phyloP scores from a whole-genome alignment of 2,797 vertebrate species.

The Lagorchestes hirsutus region DNA sequence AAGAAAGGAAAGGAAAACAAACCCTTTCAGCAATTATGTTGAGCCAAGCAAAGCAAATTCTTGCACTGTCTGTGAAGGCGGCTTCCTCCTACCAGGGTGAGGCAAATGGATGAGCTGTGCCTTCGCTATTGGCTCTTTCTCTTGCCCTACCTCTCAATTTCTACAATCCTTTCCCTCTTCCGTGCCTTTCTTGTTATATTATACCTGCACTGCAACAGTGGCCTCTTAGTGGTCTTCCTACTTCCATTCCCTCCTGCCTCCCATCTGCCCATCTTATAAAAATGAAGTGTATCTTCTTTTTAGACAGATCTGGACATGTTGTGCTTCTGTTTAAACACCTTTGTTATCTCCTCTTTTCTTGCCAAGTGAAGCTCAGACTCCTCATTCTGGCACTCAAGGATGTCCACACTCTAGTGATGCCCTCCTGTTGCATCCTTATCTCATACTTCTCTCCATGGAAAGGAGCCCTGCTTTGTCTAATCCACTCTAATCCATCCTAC shows the following conservation, averaged over 20 bases:
- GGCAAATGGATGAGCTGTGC: not conserved
- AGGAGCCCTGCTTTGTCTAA: not conserved
- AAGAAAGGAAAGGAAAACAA: not conserved
- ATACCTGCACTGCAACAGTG: not conserved
- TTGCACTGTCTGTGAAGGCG: not conserved
- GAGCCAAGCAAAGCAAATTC: not conserved
- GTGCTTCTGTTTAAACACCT: not conserved
- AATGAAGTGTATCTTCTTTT: not conserved
- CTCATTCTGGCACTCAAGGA: not conserved
- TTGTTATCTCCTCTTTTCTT: not conserved
- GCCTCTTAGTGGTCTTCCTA: not conserved
- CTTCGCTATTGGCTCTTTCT: not conserved
- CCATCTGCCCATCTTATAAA: not conserved
- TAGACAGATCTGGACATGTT: not conserved
- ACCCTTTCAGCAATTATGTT: not conserved
- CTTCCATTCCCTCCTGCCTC: not conserved
- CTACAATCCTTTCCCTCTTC: not conserved
- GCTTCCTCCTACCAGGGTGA: not conserved
- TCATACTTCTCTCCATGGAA: rapidly evolving
- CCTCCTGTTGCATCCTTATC: rapidly evolving
- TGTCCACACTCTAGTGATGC: not conserved
- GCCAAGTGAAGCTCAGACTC: not conserved
- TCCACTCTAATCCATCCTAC: not conserved
- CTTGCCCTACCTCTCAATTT: not conserved
- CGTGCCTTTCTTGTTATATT: not conserved